These are phyloP conservation scores for Ganaspis brasiliensis DNA, from an alignment of 2,888 invertebrate species.

Conservation along the genomic window DNA sequence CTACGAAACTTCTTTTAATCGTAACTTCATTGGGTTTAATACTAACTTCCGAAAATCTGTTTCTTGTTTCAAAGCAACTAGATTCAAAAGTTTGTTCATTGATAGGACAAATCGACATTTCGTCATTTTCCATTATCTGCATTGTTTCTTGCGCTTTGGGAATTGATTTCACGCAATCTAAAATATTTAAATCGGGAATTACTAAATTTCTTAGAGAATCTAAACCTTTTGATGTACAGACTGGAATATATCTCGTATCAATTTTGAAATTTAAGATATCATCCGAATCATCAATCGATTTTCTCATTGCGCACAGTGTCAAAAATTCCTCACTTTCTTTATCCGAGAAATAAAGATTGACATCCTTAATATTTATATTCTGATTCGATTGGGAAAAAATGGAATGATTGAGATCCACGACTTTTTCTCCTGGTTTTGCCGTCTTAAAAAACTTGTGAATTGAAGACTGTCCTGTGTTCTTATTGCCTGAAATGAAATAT, in stretches of 20 bases:
- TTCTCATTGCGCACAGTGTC: conserved; percentile 71
- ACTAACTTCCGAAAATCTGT: not conserved
- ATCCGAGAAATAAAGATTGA: conserved; percentile 72
- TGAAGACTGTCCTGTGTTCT: conserved; percentile 60
- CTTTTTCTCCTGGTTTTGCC: conserved; percentile 27
- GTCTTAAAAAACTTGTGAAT: conserved; percentile 67
- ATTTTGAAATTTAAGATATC: conserved; percentile 47
- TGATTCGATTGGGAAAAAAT: not conserved
- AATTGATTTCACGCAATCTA: conserved; percentile 63
- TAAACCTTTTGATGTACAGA: conserved; percentile 46
- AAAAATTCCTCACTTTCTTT: conserved; percentile 73
- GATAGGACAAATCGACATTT: not conserved
- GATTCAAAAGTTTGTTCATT: not conserved
- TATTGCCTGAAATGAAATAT: conserved; percentile 14
- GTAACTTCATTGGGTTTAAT: conserved; percentile 15
- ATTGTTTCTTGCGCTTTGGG: not conserved
- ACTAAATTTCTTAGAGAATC: conserved; percentile 63
- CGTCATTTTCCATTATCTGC: not conserved
- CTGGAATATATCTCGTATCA: conserved; percentile 61
- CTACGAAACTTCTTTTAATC: conserved; percentile 48
- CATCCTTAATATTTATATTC: conserved; percentile 63
- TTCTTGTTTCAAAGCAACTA: conserved; percentile 9
- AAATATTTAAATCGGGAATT: conserved; percentile 64
- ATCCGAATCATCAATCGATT: conserved; percentile 66
- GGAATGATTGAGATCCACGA: not conserved